Base-by-base conservation (phyloP, 1,140 invertebrate genomes). In the Lepidurus couesii region DNA sequence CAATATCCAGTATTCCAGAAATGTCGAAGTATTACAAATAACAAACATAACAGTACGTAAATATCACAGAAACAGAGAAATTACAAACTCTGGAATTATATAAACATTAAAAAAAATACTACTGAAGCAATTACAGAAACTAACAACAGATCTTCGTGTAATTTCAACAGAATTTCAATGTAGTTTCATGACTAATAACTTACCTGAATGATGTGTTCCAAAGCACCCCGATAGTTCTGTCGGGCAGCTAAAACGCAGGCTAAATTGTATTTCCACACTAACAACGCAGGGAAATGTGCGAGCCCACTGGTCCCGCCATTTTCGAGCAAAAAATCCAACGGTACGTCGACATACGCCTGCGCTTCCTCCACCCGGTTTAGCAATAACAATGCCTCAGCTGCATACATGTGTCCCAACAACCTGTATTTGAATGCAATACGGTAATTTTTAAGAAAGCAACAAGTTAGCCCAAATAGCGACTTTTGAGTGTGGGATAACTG, bases 311-410 rank as follows among this genome's bases (percentile, higher is more conserved):
- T 26, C 73, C 78, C 53, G 21, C 79, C 80, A 26, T 81, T 79
- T 5, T 83, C 82, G 13, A 84, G 85, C 77, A 87, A 82, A 34
- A 83, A 86, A 43, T 85, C 84, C 80, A 83, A 84, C 44, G 91
- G 84, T 82, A 92, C 88, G 76, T 86, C 87, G 4, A 95, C 89
- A 83, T 89, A 88, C 47, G 93, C 91, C 7, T 92, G 92, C 82
- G 95, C 95, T 85, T 97, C 94, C 6, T 88, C 86, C 73, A 95
- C 91, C 86, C 91, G 90, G 82, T 96, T 92, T 82, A 95, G 85
- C 77, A 92, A 89, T 80, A 97, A 90, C n/a, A 95, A 85, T 73
- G 94, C 91, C 85, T 98, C 95, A 0, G 93, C 94, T 24, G 92
- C 91, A 85, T 97, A 97, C 80, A 97, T 89, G 84, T 95, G 92